Conservation (phyloP, 2,888 invertebrate genomes). For the Erynnis tages region DNA sequence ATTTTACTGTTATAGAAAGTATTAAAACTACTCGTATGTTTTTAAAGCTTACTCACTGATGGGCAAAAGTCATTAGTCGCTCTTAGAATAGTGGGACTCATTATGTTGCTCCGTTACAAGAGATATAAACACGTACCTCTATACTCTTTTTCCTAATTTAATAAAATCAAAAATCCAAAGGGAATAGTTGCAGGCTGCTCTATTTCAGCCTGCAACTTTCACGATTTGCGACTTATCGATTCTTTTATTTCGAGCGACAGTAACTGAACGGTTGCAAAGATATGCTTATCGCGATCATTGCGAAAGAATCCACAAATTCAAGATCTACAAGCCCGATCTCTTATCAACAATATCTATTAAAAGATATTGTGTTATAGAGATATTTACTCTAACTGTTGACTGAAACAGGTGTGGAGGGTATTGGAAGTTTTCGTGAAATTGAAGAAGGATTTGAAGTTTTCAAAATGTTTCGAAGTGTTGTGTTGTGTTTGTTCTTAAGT, state of each 20-base stretch:
- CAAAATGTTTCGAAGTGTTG: constrained; percentile 13
- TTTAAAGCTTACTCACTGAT: no score
- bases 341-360: constrained; percentile 5
- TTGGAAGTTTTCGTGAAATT: no score
- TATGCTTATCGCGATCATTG: constrained; percentile 11
- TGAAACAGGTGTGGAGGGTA: neutral
- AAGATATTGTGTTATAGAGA: neutral
- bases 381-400: neutral
- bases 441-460: neutral
- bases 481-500: constrained; percentile 40
- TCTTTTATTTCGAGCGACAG: neutral
- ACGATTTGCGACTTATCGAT: no score
- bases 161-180: no score
- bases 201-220: neutral
- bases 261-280: constrained; percentile 20
- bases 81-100: no score
- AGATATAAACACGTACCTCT: no score
- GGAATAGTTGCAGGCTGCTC: no score
- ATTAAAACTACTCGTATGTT: no score
- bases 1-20: no score
- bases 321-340: constrained; percentile 10
- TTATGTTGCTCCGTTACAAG: no score
- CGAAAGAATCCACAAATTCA: constrained; percentile 9
- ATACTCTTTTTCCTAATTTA: no score
- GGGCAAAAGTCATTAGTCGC: no score